These are phyloP conservation scores for Proteles cristata DNA, from an alignment of 2,113 vertebrate genomes.

Conservation along the genomic window DNA sequence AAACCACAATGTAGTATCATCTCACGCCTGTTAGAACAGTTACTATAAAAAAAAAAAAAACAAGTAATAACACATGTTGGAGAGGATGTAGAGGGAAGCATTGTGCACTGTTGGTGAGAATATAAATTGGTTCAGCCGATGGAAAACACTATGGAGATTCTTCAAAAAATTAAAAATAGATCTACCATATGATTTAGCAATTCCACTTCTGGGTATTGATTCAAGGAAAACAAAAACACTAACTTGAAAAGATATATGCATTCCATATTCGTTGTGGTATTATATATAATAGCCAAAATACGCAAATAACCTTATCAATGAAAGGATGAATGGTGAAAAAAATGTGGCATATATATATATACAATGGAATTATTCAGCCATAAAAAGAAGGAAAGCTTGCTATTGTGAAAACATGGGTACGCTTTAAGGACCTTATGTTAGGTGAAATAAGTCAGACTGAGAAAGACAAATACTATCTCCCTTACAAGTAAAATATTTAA, in stretches of 20 bases:
- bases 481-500: not conserved
- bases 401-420: not conserved
- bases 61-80: not conserved
- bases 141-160: not conserved
- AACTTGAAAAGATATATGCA: not conserved
- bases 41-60: not conserved
- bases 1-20: not conserved
- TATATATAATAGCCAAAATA: not conserved
- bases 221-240: not conserved
- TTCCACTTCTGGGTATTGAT: not conserved
- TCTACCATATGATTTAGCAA: not conserved
- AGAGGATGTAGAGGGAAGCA: not conserved
- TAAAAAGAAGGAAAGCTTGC: not conserved
- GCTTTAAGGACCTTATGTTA: not conserved
- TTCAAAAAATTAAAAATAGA: not conserved
- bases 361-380: not conserved
- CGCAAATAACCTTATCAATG: not conserved
- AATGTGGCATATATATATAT: not conserved
- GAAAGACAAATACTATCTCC: not conserved
- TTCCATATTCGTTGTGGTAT: not conserved
- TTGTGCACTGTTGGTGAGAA: not conserved
- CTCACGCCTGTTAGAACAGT: not conserved
- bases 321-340: not conserved
- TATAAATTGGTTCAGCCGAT: not conserved
- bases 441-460: not conserved